Evolutionary conservation across 2,888 invertebrate species (phyloP).

Genomic region (Platycheirus albimanus): DNA sequence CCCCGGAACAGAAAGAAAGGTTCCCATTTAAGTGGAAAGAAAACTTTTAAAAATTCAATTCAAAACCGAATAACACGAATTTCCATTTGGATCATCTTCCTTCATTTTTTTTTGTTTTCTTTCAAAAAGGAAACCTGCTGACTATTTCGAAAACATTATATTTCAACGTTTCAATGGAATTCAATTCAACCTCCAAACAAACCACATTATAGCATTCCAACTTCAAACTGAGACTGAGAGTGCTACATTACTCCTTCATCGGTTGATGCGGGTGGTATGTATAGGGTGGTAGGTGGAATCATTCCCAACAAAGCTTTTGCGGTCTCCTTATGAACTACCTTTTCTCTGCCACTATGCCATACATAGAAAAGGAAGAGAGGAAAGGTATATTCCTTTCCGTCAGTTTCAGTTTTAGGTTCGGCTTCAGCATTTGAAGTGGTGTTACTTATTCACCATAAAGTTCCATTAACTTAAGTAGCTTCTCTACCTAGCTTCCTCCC

Average conservation of each 20-base stretch:
- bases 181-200: constrained; percentile 28
- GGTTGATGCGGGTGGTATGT: no score
- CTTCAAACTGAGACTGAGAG: constrained; percentile 2
- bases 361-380: background rate
- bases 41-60: constrained; percentile 14
- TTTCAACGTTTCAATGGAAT: constrained; percentile 19
- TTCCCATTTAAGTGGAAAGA: no score
- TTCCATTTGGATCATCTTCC: constrained; percentile 15
- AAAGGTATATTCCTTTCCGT: no score
- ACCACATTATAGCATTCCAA: constrained; percentile 29
- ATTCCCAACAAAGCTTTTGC: constrained; percentile 24
- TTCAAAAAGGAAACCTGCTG: no score
- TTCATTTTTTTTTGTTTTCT: no score
- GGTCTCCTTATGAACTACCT: constrained; percentile 24
- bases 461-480: constrained; percentile 43
- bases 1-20: no score
- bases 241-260: background rate
- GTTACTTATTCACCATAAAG: constrained; percentile 41
- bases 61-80: constrained; percentile 14
- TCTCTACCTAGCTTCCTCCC: constrained; percentile 5
- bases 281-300: background rate
- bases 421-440: constrained; percentile 29
- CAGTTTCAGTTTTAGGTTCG: no score
- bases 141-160: background rate
- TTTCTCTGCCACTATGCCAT: constrained; percentile 15